Conservation (phyloP, 2,888 invertebrate species). For the Drosophila peninsularis region DNA sequence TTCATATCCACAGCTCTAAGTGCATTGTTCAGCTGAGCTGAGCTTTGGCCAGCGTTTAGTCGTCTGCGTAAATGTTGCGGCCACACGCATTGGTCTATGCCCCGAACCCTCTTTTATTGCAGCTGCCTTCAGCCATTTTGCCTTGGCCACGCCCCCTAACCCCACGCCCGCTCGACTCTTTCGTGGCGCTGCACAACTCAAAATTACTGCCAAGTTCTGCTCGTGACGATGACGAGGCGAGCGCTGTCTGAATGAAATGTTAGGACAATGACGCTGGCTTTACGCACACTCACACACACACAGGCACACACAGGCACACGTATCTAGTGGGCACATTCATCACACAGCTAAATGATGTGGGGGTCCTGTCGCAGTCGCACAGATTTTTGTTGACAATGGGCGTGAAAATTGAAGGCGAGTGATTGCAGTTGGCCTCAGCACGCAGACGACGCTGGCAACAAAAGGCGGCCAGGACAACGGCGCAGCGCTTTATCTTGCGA, state of each 20-base stretch:
- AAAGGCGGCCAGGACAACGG: slow-evolving; percentile 20
- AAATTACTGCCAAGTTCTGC: slow-evolving; percentile 77
- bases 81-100: slow-evolving; percentile 60
- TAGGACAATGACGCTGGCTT: slow-evolving; percentile 68
- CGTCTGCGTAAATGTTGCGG: slow-evolving; percentile 65
- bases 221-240: slow-evolving; percentile 63
- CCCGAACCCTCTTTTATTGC: slow-evolving; percentile 2
- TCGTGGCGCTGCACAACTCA: slow-evolving; percentile 52
- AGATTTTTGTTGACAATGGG: slow-evolving; percentile 79
- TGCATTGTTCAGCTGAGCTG: slow-evolving; percentile 30
- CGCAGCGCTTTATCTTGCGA: slow-evolving; percentile 42
- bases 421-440: slow-evolving; percentile 69
- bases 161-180: no score
- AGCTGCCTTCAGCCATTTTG: neutral
- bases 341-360: slow-evolving; percentile 66
- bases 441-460: slow-evolving; percentile 22
- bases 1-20: slow-evolving; percentile 4
- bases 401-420: slow-evolving; percentile 80
- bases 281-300: slow-evolving; percentile 25
- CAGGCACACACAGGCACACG: slow-evolving; percentile 11
- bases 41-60: slow-evolving; percentile 29
- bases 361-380: slow-evolving; percentile 62
- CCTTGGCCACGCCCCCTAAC: neutral
- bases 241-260: slow-evolving; percentile 69
- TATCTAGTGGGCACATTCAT: slow-evolving; percentile 56